Percentiles rank a stretch among this genome's conserved stretches.
Evolutionary conservation across 2,113 vertebrate species (phyloP).

Genomic region (Tetraodon nigroviridis): DNA sequence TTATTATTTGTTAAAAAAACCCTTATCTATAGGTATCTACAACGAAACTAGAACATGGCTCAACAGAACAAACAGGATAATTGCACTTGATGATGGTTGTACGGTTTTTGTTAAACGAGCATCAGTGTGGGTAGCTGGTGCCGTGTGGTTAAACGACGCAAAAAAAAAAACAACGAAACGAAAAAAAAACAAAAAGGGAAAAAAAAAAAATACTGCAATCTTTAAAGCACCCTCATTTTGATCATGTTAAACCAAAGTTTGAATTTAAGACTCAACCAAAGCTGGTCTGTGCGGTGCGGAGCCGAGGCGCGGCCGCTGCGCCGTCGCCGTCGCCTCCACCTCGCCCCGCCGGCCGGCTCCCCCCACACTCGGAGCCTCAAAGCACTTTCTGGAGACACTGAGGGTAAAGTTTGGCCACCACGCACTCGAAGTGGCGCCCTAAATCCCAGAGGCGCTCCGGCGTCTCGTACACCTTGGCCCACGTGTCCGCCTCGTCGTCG

Average conservation of each 20-base stretch:
- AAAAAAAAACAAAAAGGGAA: slow-evolving; percentile 40
- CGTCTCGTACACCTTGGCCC: slow-evolving; percentile 95
- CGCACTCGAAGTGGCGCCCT: slow-evolving; percentile 98
- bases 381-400: slow-evolving; percentile 99
- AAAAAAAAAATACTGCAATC: slow-evolving; percentile 75
- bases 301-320: slow-evolving; percentile 59
- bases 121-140: slow-evolving; percentile 65
- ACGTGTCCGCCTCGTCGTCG: slow-evolving; percentile 85
- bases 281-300: slow-evolving; percentile 57
- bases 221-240: slow-evolving; percentile 82
- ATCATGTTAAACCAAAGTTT: slow-evolving; percentile 68
- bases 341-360: slow-evolving; percentile 41
- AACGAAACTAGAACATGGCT: slow-evolving; percentile 71
- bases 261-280: slow-evolving; percentile 67
- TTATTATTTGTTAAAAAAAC: slow-evolving; percentile 56
- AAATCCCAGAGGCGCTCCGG: slow-evolving; percentile 98
- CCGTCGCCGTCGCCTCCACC: no score
- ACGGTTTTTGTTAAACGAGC: slow-evolving; percentile 71
- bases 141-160: slow-evolving; percentile 38
- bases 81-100: slow-evolving; percentile 93
- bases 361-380: slow-evolving; percentile 63
- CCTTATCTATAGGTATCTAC: slow-evolving; percentile 49
- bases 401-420: slow-evolving; percentile 99
- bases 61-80: slow-evolving; percentile 80
- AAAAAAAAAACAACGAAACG: slow-evolving; percentile 43